phyloP scores from a whole-genome alignment of 2,113 vertebrate species.

The Pomatorhinus ruficollis region DNA sequence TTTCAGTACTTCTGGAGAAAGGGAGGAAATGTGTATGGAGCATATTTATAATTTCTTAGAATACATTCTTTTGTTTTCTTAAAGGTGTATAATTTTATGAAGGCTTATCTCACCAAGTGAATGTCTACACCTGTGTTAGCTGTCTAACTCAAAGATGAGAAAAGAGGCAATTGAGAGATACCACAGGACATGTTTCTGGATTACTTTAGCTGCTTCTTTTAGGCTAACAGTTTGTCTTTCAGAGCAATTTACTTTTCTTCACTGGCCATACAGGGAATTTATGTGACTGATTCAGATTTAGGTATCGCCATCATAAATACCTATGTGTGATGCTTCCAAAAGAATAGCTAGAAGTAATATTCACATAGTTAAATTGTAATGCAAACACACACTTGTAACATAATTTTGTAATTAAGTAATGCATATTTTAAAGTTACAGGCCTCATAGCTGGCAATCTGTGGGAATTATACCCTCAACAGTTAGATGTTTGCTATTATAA shows the following conservation, averaged over 20 bases:
- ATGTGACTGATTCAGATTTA: not conserved
- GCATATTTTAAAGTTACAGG: not conserved
- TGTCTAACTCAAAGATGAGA: not conserved
- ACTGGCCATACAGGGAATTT: not conserved
- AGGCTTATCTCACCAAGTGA: not conserved
- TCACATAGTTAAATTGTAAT: not conserved
- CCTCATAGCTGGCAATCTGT: not conserved
- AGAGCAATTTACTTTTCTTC: not conserved
- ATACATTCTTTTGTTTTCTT: not conserved
- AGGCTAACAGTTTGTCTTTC: not conserved
- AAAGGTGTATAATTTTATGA: not conserved
- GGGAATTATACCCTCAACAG: not conserved
- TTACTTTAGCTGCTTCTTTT: not conserved
- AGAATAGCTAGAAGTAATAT: not conserved
- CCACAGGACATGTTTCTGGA: not conserved
- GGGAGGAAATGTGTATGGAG: slow-evolving; percentile 41
- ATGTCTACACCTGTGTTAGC: not conserved
- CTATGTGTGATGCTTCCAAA: not conserved
- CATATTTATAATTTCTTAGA: not conserved
- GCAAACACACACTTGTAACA: not conserved
- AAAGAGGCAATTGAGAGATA: not conserved
- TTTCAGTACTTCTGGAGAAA: slow-evolving; percentile 68
- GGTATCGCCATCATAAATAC: not conserved
- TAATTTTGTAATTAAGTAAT: not conserved
- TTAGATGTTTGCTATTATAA: not conserved